Evolutionary conservation across 2,888 invertebrate species (phyloP).

Genomic region (Eumacrocentrus americanus): DNA sequence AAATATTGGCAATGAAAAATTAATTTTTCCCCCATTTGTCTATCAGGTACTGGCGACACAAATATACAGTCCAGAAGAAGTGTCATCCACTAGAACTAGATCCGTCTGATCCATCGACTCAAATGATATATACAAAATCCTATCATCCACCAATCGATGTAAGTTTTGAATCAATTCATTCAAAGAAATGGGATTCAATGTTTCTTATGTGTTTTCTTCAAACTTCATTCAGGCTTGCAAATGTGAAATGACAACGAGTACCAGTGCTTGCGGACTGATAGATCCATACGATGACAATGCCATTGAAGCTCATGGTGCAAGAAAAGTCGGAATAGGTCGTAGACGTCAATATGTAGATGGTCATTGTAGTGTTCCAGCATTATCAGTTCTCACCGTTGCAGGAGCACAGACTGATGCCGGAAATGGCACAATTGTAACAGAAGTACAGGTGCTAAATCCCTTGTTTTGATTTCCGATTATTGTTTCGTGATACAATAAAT

Average conservation of each 20-base stretch:
- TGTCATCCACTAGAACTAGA: slow-evolving; percentile 31
- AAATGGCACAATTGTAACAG: slow-evolving; percentile 17
- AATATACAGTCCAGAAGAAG: slow-evolving; percentile 27
- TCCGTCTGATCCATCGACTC: neutral
- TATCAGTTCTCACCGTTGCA: slow-evolving; percentile 29
- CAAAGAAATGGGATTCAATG: neutral
- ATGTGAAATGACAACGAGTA: slow-evolving; percentile 45
- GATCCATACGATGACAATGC: slow-evolving; percentile 27
- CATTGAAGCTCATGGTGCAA: slow-evolving; percentile 32
- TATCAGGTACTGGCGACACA: slow-evolving; percentile 36
- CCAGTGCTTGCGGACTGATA: slow-evolving; percentile 39
- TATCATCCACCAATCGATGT: neutral
- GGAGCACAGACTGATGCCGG: slow-evolving; percentile 42
- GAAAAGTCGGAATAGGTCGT: slow-evolving; percentile 37
- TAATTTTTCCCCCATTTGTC: neutral
- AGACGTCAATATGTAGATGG: slow-evolving; percentile 43
- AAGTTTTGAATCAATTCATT: neutral
- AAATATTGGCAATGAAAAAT: neutral
- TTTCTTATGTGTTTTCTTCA: neutral
- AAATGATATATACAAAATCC: neutral
- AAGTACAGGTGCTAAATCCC: slow-evolving; percentile 34
- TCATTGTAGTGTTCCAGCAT: slow-evolving; percentile 35
- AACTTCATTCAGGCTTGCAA: slow-evolving; percentile 24
- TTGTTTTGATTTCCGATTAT: neutral
- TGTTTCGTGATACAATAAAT: slow-evolving; percentile 9